Conservation (phyloP, 2,888 invertebrate genomes). For the Miltochrista miniata region DNA sequence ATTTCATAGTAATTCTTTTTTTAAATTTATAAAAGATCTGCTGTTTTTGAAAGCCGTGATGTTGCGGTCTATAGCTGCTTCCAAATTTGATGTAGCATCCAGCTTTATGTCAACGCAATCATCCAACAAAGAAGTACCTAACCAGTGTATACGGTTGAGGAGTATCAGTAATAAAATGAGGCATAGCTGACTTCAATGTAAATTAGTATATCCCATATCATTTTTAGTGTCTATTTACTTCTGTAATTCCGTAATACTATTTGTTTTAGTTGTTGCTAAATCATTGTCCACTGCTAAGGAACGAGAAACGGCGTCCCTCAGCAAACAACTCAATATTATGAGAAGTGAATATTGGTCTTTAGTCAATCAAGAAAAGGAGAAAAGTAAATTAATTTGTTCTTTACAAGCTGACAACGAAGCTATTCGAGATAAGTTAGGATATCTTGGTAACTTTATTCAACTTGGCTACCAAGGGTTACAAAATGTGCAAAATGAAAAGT, state of each 20-base stretch:
- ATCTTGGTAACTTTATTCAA: conserved; percentile 47
- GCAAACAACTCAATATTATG: conserved; percentile 38
- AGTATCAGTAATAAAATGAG: too few species aligned
- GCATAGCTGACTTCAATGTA: too few species aligned
- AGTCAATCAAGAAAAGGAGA: conserved; percentile 37
- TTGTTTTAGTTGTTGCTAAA: conserved; percentile 53
- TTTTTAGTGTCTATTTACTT: too few species aligned
- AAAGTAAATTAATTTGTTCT: conserved; percentile 33
- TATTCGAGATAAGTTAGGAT: conserved; percentile 44
- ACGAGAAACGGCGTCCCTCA: conserved; percentile 43
- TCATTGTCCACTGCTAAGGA: conserved; percentile 50
- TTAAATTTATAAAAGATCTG: too few species aligned
- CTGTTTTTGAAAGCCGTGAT: too few species aligned
- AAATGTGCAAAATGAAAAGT: conserved; percentile 39
- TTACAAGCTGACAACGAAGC: conserved; percentile 43
- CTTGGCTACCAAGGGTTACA: conserved; percentile 54
- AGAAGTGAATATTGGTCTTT: conserved; percentile 46
- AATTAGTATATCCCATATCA: too few species aligned
- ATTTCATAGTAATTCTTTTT: too few species aligned
- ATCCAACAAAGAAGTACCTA: too few species aligned
- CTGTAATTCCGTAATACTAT: too few species aligned
- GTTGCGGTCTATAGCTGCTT: too few species aligned
- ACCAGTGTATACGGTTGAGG: too few species aligned
- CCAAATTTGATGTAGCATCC: background rate
- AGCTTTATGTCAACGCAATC: too few species aligned